Conservation (phyloP, 2,888 invertebrate genomes). For the Chaetogeoica ovagalla region DNA sequence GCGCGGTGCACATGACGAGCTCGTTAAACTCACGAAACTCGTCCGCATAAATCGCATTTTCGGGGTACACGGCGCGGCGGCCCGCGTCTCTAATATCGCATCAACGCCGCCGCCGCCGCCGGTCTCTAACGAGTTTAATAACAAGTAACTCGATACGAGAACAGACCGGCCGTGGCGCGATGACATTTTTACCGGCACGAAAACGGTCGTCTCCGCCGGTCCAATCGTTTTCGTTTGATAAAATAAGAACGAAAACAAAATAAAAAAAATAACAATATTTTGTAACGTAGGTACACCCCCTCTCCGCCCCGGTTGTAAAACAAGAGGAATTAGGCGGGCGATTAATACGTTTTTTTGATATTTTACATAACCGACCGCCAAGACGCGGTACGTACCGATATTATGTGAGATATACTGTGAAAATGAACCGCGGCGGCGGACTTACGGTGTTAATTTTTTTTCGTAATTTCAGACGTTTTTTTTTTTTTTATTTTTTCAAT, state of each 20-base stretch:
- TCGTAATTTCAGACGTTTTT: no score
- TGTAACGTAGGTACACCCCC: no score
- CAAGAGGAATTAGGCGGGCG: no score
- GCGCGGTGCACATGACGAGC: slow-evolving; percentile 50
- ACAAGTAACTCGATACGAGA: slow-evolving; percentile 37
- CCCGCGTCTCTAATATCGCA: slow-evolving; percentile 8
- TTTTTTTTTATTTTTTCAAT: no score
- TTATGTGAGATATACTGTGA: no score
- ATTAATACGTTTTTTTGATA: no score
- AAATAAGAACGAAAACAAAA: no score
- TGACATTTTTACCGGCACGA: slow-evolving; percentile 31
- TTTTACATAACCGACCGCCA: no score
- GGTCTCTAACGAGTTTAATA: slow-evolving; percentile 44
- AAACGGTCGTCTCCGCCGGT: slow-evolving; percentile 1
- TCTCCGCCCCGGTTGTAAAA: no score
- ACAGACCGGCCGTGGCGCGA: not conserved
- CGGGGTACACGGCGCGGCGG: slow-evolving; percentile 8
- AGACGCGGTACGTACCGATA: no score
- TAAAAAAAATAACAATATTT: not conserved
- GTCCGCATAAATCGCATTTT: slow-evolving; percentile 48
- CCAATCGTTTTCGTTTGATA: slow-evolving; percentile 23
- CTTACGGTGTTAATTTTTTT: no score
- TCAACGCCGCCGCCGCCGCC: slow-evolving; percentile 3
- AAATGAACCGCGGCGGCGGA: no score
- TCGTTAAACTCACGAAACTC: slow-evolving; percentile 48